A percentile compares a stretch with the other conserved stretches of the same genome.
Conservation (phyloP, 2,113 vertebrate species). For the Calidris pugnax region DNA sequence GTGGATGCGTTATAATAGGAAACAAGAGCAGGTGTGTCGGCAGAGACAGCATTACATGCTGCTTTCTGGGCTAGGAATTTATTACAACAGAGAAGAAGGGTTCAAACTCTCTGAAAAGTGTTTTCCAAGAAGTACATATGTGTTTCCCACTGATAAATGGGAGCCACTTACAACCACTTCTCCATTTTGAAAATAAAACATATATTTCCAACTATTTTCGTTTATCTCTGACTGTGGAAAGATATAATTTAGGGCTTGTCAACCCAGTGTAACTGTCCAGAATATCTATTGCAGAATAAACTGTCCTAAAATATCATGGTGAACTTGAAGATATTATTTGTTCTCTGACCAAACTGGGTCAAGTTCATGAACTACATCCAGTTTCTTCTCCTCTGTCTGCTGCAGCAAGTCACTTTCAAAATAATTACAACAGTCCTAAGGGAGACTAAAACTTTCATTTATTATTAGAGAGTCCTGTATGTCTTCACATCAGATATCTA, state of each 20-base stretch:
- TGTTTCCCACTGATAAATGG: background rate
- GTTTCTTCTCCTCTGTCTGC: background rate
- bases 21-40: background rate
- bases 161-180: background rate
- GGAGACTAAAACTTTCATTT: background rate
- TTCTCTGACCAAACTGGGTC: background rate
- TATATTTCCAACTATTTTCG: background rate
- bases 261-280: background rate
- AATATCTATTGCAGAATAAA: background rate
- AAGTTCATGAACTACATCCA: background rate
- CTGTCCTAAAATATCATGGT: background rate
- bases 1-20: background rate
- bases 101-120: background rate
- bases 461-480: background rate
- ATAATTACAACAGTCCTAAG: background rate
- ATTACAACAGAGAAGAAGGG: background rate
- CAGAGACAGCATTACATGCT: background rate
- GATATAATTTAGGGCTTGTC: background rate
- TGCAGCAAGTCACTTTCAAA: background rate
- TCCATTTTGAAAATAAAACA: background rate
- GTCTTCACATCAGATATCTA: background rate
- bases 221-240: background rate
- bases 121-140: background rate
- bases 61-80: background rate
- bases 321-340: background rate